Conservation (phyloP, 37 sponge, comb jelly and placozoan genomes). For the Chondrilla cf. caribensis region DNA sequence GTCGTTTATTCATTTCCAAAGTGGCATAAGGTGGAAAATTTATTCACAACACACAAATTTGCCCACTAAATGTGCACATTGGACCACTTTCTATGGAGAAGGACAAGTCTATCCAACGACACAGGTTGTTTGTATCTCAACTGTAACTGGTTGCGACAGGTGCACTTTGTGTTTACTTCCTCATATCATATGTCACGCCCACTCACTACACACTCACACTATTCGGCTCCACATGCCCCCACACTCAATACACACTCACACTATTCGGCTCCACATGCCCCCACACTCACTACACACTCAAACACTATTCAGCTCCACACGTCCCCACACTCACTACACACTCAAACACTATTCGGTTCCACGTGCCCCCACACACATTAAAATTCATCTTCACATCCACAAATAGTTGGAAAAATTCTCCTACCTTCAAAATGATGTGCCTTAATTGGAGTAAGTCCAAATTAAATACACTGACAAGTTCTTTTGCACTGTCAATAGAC, state of each 20-base stretch:
- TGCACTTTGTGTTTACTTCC: too few relatives aligned
- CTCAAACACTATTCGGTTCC: background rate
- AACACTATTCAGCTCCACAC: background rate
- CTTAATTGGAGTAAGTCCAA: background rate
- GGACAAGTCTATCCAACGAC: too few relatives aligned
- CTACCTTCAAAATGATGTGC: background rate
- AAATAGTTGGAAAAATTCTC: background rate
- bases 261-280: background rate
- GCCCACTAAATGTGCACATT: too few relatives aligned
- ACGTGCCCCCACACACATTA: background rate
- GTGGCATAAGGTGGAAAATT: too few relatives aligned
- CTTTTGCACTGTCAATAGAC: too few relatives aligned
- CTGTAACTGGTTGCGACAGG: too few relatives aligned
- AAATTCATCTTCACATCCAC: background rate
- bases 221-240: background rate
- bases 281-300: background rate
- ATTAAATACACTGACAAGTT: too few relatives aligned
- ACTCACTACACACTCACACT: background rate
- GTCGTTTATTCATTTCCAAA: too few relatives aligned
- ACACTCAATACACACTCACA: background rate
- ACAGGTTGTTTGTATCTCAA: too few relatives aligned
- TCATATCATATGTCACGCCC: too few relatives aligned
- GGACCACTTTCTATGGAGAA: too few relatives aligned
- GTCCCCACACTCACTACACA: background rate
- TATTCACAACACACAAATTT: too few relatives aligned